Percentiles rank a stretch among this genome's conserved stretches.
phyloP scores from a whole-genome alignment of 2,888 invertebrate genomes.

The Epinotia nisella region DNA sequence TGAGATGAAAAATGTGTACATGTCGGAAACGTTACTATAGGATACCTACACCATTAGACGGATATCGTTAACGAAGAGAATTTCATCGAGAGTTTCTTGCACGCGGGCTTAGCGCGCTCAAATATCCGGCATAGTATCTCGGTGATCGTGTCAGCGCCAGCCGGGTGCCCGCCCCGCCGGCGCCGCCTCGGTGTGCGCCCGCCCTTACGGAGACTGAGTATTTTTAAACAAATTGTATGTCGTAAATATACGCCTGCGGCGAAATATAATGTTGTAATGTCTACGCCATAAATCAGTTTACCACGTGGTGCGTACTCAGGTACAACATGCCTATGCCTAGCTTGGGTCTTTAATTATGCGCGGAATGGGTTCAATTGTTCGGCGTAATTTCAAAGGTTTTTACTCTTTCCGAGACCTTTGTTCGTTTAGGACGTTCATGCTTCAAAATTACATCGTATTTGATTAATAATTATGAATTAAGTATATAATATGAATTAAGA shows the following conservation, averaged over 20 bases:
- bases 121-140: conserved; percentile 21
- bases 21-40: too few relatives aligned
- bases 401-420: conserved; percentile 3
- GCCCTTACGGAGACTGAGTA: not conserved
- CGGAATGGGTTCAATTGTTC: conserved; percentile 20
- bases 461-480: too few relatives aligned
- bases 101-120: conserved; percentile 4
- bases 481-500: not conserved
- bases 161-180: conserved; percentile 7
- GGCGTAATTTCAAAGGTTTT: conserved; percentile 7
- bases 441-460: not conserved
- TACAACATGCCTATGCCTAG: conserved; percentile 27
- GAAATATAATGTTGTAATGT: conserved; percentile 16
- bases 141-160: conserved; percentile 4
- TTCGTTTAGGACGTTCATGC: not conserved
- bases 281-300: conserved; percentile 27
- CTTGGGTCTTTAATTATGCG: conserved; percentile 29
- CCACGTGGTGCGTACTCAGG: not conserved
- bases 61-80: not conserved
- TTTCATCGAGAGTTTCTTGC: not conserved
- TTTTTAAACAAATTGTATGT: conserved; percentile 21
- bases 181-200: not conserved
- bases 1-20: too few relatives aligned
- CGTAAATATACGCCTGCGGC: conserved; percentile 16
- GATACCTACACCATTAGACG: not conserved